phyloP scores from a whole-genome alignment of 1,140 invertebrate species.

The Battus philenor region DNA sequence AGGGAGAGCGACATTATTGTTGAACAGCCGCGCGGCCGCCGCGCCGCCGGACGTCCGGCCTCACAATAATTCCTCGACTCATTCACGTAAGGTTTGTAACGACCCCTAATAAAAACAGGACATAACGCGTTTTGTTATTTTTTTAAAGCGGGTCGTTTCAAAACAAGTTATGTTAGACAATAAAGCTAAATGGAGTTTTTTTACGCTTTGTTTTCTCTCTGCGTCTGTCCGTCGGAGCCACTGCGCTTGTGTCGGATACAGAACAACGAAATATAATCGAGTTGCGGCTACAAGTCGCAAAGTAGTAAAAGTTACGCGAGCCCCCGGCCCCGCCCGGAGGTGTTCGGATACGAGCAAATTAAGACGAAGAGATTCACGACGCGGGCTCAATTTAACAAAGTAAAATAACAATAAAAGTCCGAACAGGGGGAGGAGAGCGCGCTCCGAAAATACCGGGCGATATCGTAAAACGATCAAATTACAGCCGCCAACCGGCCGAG shows the following conservation, averaged over 20 bases:
- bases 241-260: no score
- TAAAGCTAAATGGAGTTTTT: no score
- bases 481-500: slow-evolving; percentile 3
- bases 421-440: slow-evolving; percentile 1
- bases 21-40: no score
- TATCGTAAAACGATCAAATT: slow-evolving; percentile 9
- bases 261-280: no score
- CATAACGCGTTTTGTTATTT: neutral
- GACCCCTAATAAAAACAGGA: neutral
- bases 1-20: no score
- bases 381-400: slow-evolving; percentile 5
- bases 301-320: neutral
- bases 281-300: no score
- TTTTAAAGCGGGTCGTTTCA: neutral
- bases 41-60: neutral
- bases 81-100: neutral
- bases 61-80: neutral
- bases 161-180: no score
- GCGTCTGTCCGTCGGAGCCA: no score
- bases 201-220: neutral
- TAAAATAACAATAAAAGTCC: slow-evolving; percentile 11
- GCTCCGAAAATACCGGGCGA: neutral
- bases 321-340: neutral
- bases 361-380: neutral
- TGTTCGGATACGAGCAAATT: neutral